Conservation (phyloP, 2,797 vertebrate species). For the Bryconaethiops microstoma region DNA sequence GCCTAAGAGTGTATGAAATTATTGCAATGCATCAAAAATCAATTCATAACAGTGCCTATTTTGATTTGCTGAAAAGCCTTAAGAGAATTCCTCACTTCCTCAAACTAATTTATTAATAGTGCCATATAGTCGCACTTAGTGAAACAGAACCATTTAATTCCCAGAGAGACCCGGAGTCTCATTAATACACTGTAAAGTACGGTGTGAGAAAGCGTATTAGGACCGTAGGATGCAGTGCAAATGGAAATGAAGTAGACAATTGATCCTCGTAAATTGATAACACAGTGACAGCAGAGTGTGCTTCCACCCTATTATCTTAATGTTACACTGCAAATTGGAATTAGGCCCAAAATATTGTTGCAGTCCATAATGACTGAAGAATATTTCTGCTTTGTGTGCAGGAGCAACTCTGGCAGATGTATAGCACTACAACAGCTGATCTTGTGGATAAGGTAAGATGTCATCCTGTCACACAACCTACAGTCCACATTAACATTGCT, state of each 20-base stretch:
- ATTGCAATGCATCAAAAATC: slow-evolving; percentile 34
- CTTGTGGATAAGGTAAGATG: background rate
- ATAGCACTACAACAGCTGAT: background rate
- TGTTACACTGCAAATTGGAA: slow-evolving; percentile 34
- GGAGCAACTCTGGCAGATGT: slow-evolving; percentile 10
- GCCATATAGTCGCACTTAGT: slow-evolving; percentile 46
- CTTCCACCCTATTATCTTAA: slow-evolving; percentile 28
- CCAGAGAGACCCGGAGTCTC: slow-evolving; percentile 40
- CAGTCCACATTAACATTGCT: background rate
- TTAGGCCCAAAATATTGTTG: slow-evolving; percentile 22
- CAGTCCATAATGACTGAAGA: background rate
- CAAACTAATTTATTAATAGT: slow-evolving; percentile 49
- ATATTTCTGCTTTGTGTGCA: slow-evolving; percentile 13
- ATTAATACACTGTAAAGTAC: slow-evolving; percentile 39
- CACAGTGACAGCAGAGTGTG: slow-evolving; percentile 1
- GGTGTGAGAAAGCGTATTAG: slow-evolving; percentile 15
- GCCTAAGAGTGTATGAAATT: slow-evolving; percentile 22
- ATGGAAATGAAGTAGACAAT: slow-evolving; percentile 33
- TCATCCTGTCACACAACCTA: slow-evolving; percentile 6
- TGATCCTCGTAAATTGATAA: slow-evolving; percentile 52
- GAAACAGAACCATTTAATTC: slow-evolving; percentile 54
- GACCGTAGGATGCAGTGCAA: background rate
- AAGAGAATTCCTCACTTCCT: slow-evolving; percentile 27
- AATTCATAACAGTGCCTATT: slow-evolving; percentile 22
- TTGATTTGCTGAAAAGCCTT: slow-evolving; percentile 32